Base-by-base conservation (phyloP, 1,140 invertebrate genomes). In the Drosophila sulfurigaster region DNA sequence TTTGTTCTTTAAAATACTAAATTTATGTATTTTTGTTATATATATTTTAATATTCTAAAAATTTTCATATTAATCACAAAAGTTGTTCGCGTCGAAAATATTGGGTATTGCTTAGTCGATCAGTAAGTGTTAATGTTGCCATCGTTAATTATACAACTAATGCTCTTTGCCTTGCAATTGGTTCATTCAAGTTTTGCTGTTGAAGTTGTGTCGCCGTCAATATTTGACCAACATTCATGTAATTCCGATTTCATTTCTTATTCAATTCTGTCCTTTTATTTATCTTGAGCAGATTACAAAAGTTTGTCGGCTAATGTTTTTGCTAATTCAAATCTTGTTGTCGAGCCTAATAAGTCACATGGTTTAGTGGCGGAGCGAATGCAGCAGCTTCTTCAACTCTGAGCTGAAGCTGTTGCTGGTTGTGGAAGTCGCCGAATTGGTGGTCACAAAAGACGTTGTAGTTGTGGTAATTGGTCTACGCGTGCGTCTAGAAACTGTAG, bases 91-190 rank as follows among this genome's bases (percentile, higher is more conserved):
- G 15, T 57, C 16, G 38, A 35, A 32, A 20, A 2, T 13, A 13
- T 16, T 3, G 46, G 46, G 56, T 60, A 43, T 43, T 7, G 6
- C 38, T 2, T 5, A 32, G 4, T 5, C 3, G 2, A 0, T 8
- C 8, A 13, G 8, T 11, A 32, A 15, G n/a, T 13, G 25, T 16
- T 45, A 28, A 8, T 11, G 35, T 35, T 25, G 32, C 49, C 51
- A 8, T 13, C 70, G 35, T 73, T 73, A 73, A 67, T 73, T 73
- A 73, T 30, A 38, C 32, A 72, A 72, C 62, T 73, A 67, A 73
- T 32, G 15, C 57, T 43, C 20, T 8, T 15, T 30, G 48, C 28
- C 16, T 30, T 52, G 46, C 46, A 62, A 69, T 67, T 59, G 38
- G 32, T 57, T 67, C 49, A 46, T 46, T 66, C 43, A 51, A 59